Evolutionary conservation across 2,797 vertebrate genomes (phyloP), one percentile per base, ranked within the genome.

Genomic region (Nannoperca australis): DNA sequence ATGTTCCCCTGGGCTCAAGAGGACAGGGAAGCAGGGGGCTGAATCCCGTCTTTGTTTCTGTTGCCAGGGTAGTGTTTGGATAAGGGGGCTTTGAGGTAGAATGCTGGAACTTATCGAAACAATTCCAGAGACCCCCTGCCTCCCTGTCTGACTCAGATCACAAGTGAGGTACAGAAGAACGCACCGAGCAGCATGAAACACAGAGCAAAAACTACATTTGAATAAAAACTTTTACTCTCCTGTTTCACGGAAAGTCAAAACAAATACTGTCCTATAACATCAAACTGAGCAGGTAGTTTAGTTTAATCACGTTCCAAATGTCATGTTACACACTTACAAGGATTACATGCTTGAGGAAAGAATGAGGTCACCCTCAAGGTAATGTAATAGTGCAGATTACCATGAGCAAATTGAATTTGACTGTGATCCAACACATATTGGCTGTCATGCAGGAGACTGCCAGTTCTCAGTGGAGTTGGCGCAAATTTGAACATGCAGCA

Each of bases 21-120:
- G 82, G 86, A 89, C 73, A 83, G 83, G 70, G 84, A 83, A 84
- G 83, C 80, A 71, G 78, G 73, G 71, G 22, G 71, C 56, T 95
- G 85, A 95, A 94, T 94, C 88, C 85, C 67, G 45, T 91, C 93
- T 94, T 94, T 94, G 92, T 95, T 93, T 91, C 91, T 82, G 82
- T 89, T 92, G 92, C 92, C 91, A 91, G 80, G 62, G 58, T 69
- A 58, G 81, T 93, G 88, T 95, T 94, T 95, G 91, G 90, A 93
- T 90, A 92, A 92, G 83, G 66, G 78, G 73, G 88, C 87, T 93
- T 93, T 90, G 90, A 85, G 90, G 87, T 81, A 84, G 75, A 91
- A 91, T 73, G 88, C 70, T 63, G 83, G 83, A 87, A 89, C 87
- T 88, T 91, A 93, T 91, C 77, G 83, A 83, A 95, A 93, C 89